Percentiles rank a stretch among this genome's conserved stretches.
These are phyloP conservation scores for Crypturellus tataupa DNA, from an alignment of 2,797 vertebrate species.

Conservation along the genomic window DNA sequence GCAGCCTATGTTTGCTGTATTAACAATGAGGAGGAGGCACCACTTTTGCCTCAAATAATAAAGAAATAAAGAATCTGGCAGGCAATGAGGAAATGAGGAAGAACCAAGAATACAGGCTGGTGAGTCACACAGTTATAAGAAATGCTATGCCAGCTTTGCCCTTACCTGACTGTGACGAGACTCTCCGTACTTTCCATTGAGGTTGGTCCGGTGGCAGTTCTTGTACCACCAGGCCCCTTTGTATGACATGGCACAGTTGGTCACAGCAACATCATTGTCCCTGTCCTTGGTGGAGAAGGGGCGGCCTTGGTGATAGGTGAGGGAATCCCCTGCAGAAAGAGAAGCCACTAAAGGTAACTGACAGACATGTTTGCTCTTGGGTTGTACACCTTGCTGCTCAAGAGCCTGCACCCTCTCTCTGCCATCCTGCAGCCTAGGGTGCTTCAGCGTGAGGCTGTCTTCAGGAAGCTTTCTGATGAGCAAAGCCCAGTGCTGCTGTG, in stretches of 20 bases:
- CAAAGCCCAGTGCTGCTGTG: background rate
- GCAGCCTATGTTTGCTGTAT: background rate
- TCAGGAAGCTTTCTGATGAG: background rate
- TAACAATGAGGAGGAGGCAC: background rate
- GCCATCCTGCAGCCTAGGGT: background rate
- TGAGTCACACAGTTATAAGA: background rate
- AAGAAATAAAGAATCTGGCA: background rate
- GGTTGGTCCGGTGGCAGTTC: slow-evolving; percentile 98
- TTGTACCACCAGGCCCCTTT: slow-evolving; percentile 99
- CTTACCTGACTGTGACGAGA: slow-evolving; percentile 98
- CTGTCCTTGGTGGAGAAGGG: slow-evolving; percentile 98
- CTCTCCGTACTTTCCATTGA: slow-evolving; percentile 98
- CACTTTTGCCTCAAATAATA: background rate
- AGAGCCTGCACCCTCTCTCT: no score
- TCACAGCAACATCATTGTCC: slow-evolving; percentile 97
- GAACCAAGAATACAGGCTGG: background rate
- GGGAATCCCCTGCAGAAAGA: slow-evolving; percentile 90
- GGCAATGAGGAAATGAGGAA: background rate
- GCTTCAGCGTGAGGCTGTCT: background rate
- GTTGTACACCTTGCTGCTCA: background rate
- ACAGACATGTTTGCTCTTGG: background rate
- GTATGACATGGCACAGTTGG: slow-evolving; percentile 98
- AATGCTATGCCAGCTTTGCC: background rate
- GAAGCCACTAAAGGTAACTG: background rate
- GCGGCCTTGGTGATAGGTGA: slow-evolving; percentile 96